These are phyloP conservation scores for Drosophila mulleri DNA, from an alignment of 2,888 invertebrate genomes.

Conservation along the genomic window DNA sequence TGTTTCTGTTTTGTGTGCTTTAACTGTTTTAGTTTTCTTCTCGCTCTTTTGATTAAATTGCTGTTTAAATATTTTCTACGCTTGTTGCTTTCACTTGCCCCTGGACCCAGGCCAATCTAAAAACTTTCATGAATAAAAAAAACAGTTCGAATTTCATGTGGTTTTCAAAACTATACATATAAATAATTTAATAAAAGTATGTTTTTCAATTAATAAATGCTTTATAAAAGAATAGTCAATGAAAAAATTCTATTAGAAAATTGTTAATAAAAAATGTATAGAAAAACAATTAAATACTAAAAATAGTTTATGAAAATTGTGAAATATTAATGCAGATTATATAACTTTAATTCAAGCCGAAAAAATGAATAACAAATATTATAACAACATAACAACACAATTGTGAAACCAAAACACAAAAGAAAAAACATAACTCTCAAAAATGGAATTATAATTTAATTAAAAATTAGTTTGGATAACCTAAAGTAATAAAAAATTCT, in stretches of 20 bases:
- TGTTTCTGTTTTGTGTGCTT: constrained; percentile 42
- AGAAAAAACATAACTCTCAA: background rate
- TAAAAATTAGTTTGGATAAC: background rate
- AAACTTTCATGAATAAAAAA: constrained; percentile 19
- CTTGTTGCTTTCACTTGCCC: constrained; percentile 34
- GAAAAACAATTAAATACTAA: background rate
- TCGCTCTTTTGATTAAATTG: constrained; percentile 65
- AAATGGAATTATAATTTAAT: background rate
- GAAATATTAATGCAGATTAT: background rate
- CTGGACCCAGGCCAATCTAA: background rate
- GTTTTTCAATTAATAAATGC: background rate
- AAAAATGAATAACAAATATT: background rate
- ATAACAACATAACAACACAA: background rate
- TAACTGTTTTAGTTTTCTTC: constrained; percentile 6
- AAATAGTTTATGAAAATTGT: background rate
- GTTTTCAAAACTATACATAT: background rate
- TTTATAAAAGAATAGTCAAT: background rate
- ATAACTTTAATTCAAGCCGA: background rate
- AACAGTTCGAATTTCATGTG: constrained; percentile 4
- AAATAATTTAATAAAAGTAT: background rate
- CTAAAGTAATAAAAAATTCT: constrained; percentile 1
- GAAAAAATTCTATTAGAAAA: background rate
- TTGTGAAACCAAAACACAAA: background rate
- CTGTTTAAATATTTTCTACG: constrained; percentile 69
- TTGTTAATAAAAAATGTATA: background rate